Conservation (phyloP, 2,888 invertebrate species). For the Tenthredo scrophulariae region DNA sequence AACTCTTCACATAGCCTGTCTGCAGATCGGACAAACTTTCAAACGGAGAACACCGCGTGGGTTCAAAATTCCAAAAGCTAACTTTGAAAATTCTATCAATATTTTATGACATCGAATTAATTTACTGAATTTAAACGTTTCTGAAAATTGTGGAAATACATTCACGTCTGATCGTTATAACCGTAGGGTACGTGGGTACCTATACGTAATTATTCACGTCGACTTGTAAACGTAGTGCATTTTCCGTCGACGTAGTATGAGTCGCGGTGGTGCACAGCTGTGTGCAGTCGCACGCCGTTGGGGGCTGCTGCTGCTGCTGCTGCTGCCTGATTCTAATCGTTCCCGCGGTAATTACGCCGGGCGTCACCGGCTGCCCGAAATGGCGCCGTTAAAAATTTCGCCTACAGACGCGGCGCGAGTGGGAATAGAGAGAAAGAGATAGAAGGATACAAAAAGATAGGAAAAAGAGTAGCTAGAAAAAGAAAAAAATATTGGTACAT, state of each 20-base stretch:
- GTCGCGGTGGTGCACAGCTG: constrained; percentile 37
- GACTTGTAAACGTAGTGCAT: constrained; percentile 15
- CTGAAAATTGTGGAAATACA: too few species aligned
- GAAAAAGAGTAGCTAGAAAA: background rate
- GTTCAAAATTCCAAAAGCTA: background rate
- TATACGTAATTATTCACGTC: constrained; percentile 36
- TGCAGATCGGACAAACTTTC: background rate
- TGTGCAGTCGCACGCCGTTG: constrained; percentile 45
- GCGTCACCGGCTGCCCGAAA: constrained; percentile 56
- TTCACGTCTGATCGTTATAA: constrained; percentile 18
- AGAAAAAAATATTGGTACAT: background rate
- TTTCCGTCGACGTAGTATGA: background rate
- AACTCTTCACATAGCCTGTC: too few species aligned
- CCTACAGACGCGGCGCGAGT: background rate
- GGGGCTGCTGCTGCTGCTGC: background rate
- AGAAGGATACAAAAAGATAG: background rate
- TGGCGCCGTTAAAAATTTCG: constrained; percentile 54
- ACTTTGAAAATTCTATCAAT: too few species aligned
- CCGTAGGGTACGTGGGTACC: background rate
- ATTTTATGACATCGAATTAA: too few species aligned
- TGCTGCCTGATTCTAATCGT: constrained; percentile 53
- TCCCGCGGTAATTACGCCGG: constrained; percentile 55
- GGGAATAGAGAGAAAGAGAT: background rate
- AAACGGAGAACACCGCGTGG: background rate
- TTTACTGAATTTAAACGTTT: too few species aligned